A percentile compares a stretch with the other conserved stretches of the same genome.
These are phyloP conservation scores for Oryzias woworae DNA, from an alignment of 2,113 vertebrate species.

Conservation along the genomic window DNA sequence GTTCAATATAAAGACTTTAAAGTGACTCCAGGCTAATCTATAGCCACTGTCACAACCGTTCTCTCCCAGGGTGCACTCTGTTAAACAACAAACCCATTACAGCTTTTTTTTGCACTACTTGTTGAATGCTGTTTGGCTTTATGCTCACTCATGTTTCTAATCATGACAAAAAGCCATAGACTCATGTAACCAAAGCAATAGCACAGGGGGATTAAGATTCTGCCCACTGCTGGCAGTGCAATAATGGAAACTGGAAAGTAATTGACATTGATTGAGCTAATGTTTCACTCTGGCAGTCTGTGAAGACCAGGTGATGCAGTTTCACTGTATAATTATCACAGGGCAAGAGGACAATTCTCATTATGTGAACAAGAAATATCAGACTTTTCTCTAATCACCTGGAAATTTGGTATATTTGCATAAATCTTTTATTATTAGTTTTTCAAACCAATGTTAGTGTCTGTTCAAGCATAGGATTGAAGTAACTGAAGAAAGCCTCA, in stretches of 20 bases:
- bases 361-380: constrained; percentile 71
- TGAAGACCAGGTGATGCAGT: constrained; percentile 62
- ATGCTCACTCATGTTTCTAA: constrained; percentile 67
- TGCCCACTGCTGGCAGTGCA: constrained; percentile 61
- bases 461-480: constrained; percentile 1
- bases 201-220: constrained; percentile 60
- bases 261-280: constrained; percentile 78
- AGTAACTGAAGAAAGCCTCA: no score
- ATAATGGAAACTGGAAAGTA: constrained; percentile 73
- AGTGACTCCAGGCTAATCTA: constrained; percentile 15
- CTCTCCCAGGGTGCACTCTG: constrained; percentile 24
- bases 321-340: constrained; percentile 54
- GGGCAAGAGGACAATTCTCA: constrained; percentile 52
- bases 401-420: constrained; percentile 47
- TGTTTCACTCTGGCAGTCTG: constrained; percentile 61
- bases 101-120: constrained; percentile 44
- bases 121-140: constrained; percentile 47
- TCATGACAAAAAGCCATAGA: constrained; percentile 61
- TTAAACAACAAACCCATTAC: constrained; percentile 41
- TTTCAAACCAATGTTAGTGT: constrained; percentile 16
- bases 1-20: constrained; percentile 13
- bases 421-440: constrained; percentile 23
- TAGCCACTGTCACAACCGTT: constrained; percentile 7
- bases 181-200: constrained; percentile 55
- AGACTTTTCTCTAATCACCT: constrained; percentile 58